Conservation (phyloP, 1,140 invertebrate species). For the Drosophila kanapiae region DNA sequence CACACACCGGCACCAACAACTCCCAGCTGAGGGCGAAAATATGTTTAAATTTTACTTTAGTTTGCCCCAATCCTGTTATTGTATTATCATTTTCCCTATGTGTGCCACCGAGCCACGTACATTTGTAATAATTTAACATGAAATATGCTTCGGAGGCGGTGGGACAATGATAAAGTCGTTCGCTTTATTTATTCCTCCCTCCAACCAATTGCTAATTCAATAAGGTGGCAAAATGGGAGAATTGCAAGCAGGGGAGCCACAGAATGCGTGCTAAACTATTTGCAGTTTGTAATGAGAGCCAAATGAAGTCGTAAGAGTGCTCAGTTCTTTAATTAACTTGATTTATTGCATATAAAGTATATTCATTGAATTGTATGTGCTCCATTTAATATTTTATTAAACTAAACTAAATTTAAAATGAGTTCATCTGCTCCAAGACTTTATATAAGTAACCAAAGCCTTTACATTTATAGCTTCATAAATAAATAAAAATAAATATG, state of each 20-base stretch:
- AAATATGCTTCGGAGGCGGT: slow-evolving; percentile 62
- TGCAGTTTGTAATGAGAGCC: not conserved
- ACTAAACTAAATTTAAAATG: not conserved
- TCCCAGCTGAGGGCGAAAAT: slow-evolving; percentile 49
- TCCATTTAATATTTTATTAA: not conserved
- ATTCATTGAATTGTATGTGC: too few species aligned
- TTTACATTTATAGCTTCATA: too few species aligned
- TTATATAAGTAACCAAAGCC: too few species aligned
- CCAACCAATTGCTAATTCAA: slow-evolving; percentile 37
- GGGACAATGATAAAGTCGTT: slow-evolving; percentile 46
- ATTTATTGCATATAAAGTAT: not conserved
- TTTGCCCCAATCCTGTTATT: slow-evolving; percentile 63
- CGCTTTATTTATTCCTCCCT: slow-evolving; percentile 27
- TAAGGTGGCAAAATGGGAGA: slow-evolving; percentile 34
- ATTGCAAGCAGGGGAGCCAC: not conserved
- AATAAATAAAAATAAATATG: not conserved
- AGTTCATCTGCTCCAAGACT: not conserved
- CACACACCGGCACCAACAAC: slow-evolving; percentile 10
- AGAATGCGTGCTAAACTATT: slow-evolving; percentile 18
- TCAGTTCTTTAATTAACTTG: not conserved
- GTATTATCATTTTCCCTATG: slow-evolving; percentile 70
- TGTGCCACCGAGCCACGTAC: slow-evolving; percentile 57
- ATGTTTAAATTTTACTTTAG: slow-evolving; percentile 66
- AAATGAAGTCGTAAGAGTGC: not conserved
- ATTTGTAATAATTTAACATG: slow-evolving; percentile 72